Evolutionary conservation across 1,140 invertebrate species (phyloP), one percentile per base, ranked within the genome.

Genomic region (Cryptotermes secundus): DNA sequence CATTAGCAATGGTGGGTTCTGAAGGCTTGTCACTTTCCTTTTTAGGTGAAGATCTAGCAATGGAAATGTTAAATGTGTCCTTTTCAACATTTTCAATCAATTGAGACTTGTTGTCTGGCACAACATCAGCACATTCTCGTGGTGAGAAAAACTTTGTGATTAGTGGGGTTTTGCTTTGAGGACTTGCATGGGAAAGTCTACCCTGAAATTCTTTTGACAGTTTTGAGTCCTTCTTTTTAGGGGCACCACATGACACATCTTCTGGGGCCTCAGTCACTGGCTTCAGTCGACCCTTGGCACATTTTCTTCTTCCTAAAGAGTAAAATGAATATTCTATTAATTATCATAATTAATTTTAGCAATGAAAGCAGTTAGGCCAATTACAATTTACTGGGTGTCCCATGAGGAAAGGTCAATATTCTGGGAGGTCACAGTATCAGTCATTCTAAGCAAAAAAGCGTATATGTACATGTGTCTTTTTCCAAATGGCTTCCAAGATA

Each of bases 161-260:
- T 72, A 14, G 14, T 31, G 59, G n/a, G 31, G 26, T 72, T 79
- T 85, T 85, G 24, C 85, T 86, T 24, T 79, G 36, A 65, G 87
- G 86, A 65, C 85, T 87, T 59, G 86, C 83, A 80, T 87, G 87
- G 80, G 86, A 86, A 22, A 87, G 72, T 81, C 84, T 86, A 24
- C 87, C 87, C 79, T 87, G 86, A 82, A 87, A 87, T 79, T 85
- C 84, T 22, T 35, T 79, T 3, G 83, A 65, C 72, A 31, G 34
- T 83, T 86, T 86, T 49, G 83, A 84, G 79, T 80, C 83, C 35
- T 84, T 86, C 24, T 45, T 34, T 45, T 85, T 87, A 24, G 83
- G 86, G 42, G 83, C 35, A 19, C 79, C 82, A 42, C 26, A 16
- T 9, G 72, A 49, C 34, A 16, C 16, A 24, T 83, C 82, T 26